Evolutionary conservation across 2,113 vertebrate genomes (phyloP).

Genomic region (Pseudopipra pipra): DNA sequence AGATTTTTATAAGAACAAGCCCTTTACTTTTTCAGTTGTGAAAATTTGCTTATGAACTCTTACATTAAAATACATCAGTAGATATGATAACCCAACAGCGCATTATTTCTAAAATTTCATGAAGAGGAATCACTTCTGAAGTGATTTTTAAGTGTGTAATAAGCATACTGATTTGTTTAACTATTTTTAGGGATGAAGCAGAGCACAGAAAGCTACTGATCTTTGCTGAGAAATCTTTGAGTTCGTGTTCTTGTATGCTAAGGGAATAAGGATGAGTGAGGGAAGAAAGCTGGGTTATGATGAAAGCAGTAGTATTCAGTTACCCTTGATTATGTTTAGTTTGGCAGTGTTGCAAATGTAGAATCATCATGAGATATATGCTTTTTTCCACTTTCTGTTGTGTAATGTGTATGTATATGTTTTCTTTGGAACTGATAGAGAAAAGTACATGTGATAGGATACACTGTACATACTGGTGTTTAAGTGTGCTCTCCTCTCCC

Average conservation of each 20-base stretch:
- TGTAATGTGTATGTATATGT: background rate
- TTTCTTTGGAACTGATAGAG: slow-evolving; percentile 22
- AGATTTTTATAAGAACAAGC: background rate
- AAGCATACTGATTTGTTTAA: background rate
- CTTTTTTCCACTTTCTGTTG: background rate
- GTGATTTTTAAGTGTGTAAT: background rate
- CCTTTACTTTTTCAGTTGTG: background rate
- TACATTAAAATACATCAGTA: background rate
- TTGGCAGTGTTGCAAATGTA: background rate
- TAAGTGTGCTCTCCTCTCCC: background rate
- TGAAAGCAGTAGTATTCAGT: background rate
- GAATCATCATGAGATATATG: background rate
- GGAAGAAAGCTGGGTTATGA: background rate
- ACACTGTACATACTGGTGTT: background rate
- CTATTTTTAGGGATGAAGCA: background rate
- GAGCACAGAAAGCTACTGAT: background rate
- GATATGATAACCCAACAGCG: background rate
- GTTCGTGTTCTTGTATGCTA: background rate
- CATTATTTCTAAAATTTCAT: background rate
- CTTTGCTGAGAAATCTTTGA: background rate
- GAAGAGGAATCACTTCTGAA: background rate
- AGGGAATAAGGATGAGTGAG: background rate
- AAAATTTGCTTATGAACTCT: background rate
- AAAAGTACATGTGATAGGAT: background rate
- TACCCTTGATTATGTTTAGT: background rate